Percentiles rank a stretch among this genome's conserved stretches.
Evolutionary conservation across 2,888 invertebrate species (phyloP).

Genomic region (Machimus rusticus): DNA sequence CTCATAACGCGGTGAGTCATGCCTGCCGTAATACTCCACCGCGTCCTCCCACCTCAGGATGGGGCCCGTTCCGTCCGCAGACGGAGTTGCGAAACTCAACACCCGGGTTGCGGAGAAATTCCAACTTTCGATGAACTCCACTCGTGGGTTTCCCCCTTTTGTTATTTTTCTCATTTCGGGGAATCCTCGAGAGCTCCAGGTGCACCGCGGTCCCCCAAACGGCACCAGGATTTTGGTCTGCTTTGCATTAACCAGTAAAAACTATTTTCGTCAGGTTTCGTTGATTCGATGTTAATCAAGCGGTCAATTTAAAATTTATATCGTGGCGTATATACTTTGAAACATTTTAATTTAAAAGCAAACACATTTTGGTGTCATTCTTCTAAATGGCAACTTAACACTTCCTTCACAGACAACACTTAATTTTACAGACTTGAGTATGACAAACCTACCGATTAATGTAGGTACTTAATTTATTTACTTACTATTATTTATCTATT

Average conservation of each 20-base stretch:
- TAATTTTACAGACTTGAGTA: no score
- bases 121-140: background rate
- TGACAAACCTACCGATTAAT: no score
- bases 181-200: background rate
- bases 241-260: no score
- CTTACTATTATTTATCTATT: no score
- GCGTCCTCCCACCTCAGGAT: background rate
- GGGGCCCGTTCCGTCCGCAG: background rate
- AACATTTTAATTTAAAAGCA: background rate
- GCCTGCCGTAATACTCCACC: constrained; percentile 1
- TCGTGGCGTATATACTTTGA: background rate
- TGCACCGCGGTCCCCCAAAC: background rate
- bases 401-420: no score
- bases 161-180: background rate
- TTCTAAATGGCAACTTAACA: no score
- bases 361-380: no score
- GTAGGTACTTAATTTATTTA: no score
- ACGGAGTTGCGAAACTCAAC: constrained; percentile 5
- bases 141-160: background rate
- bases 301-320: background rate
- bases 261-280: background rate
- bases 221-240: background rate
- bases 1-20: constrained; percentile 37
- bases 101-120: background rate
- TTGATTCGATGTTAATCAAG: background rate